Evolutionary conservation across 1,140 invertebrate genomes (phyloP), one percentile per base, ranked within the genome.

Genomic region (Drosophila serrata): DNA sequence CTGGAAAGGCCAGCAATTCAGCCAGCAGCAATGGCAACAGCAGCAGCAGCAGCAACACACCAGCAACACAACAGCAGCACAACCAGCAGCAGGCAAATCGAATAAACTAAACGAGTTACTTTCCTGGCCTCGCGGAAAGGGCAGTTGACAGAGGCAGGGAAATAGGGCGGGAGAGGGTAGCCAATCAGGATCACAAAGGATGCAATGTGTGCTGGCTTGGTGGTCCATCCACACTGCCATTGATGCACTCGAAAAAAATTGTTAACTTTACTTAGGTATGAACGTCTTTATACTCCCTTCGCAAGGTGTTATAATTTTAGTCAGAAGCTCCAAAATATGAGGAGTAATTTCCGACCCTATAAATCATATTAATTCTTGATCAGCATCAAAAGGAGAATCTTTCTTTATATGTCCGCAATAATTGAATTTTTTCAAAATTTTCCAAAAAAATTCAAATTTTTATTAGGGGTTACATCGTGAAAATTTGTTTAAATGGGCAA

Each of bases 21-120:
- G 73, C 67, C 61, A 67, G 63, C 74, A 65, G 74, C 80, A 56
- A 69, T 37, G 49, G 65, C 68, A 53, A 70, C 39, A 61, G 17
- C 39, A 55, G 12, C 19, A 19, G 33, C 33, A 33, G 33, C 33
- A 33, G 11, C 29, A 37, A 29, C 13, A 53, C 45, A 51, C 24
- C 24, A 24, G 11, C 33, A 58, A 24, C n/a, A 12, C 35, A 60
- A 19, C 29, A 61, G 19, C 42, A 69, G 42, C 35, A 64, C 13
- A 31, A 77, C 51, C 59, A 37, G 58, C 57, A 57, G 58, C 45
- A 64, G 79, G 56, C 55, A 90, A 88, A 90, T 90, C 81, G 84
- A 75, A 81, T 88, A 88, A 88, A 73, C 85, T 84, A 88, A 90
- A 77, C 81, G 81, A 90, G 84, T 88, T 88, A 85, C 84, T 80